These are phyloP conservation scores for Thecophora atra DNA, from an alignment of 2,888 invertebrate species.

Conservation along the genomic window DNA sequence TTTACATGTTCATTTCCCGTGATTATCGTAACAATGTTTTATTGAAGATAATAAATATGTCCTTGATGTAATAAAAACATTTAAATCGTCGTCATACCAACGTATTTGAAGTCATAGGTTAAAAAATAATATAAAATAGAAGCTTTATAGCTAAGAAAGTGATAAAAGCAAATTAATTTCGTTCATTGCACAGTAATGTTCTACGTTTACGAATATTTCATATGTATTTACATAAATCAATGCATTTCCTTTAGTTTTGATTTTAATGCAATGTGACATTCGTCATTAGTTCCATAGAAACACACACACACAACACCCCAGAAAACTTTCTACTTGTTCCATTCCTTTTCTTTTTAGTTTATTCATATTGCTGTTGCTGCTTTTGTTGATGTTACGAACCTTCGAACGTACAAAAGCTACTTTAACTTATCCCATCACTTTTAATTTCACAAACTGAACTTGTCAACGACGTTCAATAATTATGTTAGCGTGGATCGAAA, in stretches of 20 bases:
- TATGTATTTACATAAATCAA: too few relatives aligned
- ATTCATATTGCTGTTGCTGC: background rate
- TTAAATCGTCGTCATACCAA: too few relatives aligned
- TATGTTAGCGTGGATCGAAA: background rate
- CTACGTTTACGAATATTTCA: too few relatives aligned
- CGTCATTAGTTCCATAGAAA: background rate
- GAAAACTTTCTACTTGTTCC: conserved; percentile 38
- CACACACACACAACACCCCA: background rate
- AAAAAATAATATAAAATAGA: too few relatives aligned
- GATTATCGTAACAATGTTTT: too few relatives aligned
- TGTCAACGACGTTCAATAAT: background rate
- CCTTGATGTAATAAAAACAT: too few relatives aligned
- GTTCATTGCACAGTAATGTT: too few relatives aligned
- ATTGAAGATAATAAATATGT: too few relatives aligned
- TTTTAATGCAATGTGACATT: background rate
- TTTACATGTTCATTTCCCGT: too few relatives aligned
- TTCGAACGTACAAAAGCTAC: background rate
- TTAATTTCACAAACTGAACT: background rate
- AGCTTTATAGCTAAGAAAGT: too few relatives aligned
- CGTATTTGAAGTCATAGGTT: too few relatives aligned
- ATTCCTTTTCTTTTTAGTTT: background rate
- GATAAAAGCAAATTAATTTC: too few relatives aligned
- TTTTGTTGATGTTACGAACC: conserved; percentile 13
- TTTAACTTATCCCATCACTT: background rate
- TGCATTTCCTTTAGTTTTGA: background rate